These are phyloP conservation scores for Saguinus midas DNA, from an alignment of 2,113 vertebrate species.

Conservation along the genomic window DNA sequence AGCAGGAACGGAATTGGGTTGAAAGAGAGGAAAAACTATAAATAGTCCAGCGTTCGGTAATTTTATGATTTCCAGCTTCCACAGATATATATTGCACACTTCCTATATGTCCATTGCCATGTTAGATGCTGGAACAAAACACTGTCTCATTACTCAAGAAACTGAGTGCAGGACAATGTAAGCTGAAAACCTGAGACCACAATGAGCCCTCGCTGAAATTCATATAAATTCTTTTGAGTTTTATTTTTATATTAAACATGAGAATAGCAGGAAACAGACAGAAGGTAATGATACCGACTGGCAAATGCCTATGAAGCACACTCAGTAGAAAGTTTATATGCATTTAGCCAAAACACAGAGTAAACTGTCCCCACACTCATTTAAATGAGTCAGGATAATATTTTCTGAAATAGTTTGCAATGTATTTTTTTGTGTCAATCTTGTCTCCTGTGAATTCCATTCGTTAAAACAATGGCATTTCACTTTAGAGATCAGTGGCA, in stretches of 20 bases:
- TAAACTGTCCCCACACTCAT: not conserved
- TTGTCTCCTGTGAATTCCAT: not conserved
- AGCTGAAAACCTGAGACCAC: not conserved
- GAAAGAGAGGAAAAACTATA: not conserved
- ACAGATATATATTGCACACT: not conserved
- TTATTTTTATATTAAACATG: not conserved
- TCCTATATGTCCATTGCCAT: not conserved
- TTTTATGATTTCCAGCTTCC: not conserved
- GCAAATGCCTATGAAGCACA: not conserved
- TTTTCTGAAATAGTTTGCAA: conserved; percentile 32
- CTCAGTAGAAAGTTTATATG: not conserved
- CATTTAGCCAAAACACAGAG: not conserved
- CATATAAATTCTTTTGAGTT: not conserved
- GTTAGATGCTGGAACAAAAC: not conserved
- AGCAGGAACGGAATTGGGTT: not conserved
- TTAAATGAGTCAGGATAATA: not conserved
- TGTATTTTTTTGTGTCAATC: conserved; percentile 40
- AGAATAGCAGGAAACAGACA: not conserved
- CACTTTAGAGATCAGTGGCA: conserved; percentile 1
- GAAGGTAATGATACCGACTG: not conserved
- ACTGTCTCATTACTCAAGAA: not conserved
- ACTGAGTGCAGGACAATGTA: not conserved
- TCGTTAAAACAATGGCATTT: not conserved
- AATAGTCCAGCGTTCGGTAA: not conserved
- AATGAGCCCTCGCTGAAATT: not conserved